Conservation (phyloP, 2,797 vertebrate genomes). For the Enteromius thamalakanensis region DNA sequence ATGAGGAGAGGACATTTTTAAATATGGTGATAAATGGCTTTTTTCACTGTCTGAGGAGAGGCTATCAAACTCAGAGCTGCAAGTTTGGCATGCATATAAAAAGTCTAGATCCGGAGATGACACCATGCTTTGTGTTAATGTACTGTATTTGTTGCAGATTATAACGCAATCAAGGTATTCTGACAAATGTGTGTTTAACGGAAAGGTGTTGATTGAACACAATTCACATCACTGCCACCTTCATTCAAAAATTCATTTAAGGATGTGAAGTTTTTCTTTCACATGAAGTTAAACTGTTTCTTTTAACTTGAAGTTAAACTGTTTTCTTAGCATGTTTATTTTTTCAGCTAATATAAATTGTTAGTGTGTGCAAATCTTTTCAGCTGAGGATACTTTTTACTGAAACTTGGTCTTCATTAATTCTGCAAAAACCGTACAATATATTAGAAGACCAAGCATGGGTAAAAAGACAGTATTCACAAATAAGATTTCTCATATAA, state of each 20-base stretch:
- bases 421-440: too few relatives aligned
- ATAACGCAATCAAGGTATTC: slow-evolving; percentile 6
- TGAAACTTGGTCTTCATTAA: too few relatives aligned
- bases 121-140: slow-evolving; percentile 17
- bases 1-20: background rate
- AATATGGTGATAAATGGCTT: slow-evolving; percentile 2
- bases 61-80: background rate
- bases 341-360: too few relatives aligned
- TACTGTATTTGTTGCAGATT: background rate
- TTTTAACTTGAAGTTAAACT: too few relatives aligned
- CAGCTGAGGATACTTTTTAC: background rate
- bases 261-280: too few relatives aligned
- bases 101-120: background rate
- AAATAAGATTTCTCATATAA: too few relatives aligned
- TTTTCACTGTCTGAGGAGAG: background rate
- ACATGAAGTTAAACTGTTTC: too few relatives aligned
- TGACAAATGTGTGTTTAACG: slow-evolving; percentile 3
- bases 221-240: slow-evolving; percentile 1
- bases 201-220: slow-evolving; percentile 37
- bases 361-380: background rate
- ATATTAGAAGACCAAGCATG: too few relatives aligned
- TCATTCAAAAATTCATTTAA: background rate
- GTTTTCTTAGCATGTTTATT: too few relatives aligned
- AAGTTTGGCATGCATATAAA: background rate
- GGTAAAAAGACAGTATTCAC: too few relatives aligned